Evolutionary conservation across 2,113 vertebrate genomes (phyloP).

Genomic region (Pomatostomus ruficeps): DNA sequence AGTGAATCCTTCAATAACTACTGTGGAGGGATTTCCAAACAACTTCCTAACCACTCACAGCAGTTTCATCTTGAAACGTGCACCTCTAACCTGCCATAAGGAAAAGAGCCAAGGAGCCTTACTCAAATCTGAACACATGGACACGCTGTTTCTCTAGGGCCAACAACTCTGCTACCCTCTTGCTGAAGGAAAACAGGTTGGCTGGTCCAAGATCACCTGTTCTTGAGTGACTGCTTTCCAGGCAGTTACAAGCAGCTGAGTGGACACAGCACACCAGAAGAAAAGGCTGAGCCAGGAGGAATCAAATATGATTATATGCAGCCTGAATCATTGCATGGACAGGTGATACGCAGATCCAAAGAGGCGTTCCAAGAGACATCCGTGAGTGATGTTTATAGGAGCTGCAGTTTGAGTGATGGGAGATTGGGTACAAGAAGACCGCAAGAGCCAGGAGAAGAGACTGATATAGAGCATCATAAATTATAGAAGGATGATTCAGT

Average conservation of each 20-base stretch:
- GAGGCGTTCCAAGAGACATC: background rate
- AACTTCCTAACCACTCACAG: background rate
- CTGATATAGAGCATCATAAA: background rate
- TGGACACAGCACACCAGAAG: background rate
- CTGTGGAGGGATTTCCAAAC: background rate
- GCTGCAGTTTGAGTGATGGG: background rate
- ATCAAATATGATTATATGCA: background rate
- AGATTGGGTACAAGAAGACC: background rate
- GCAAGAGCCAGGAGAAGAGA: background rate
- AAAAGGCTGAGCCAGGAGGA: background rate
- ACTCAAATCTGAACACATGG: background rate
- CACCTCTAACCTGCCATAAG: too few relatives aligned
- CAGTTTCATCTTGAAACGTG: background rate
- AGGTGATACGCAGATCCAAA: background rate
- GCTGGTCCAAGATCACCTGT: background rate
- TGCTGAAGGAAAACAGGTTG: background rate
- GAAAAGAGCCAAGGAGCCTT: background rate
- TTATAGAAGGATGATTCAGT: background rate
- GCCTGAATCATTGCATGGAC: background rate
- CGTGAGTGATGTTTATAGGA: background rate
- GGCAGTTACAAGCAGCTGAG: background rate
- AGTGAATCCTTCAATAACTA: background rate
- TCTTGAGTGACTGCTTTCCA: background rate
- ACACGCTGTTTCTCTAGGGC: accelerated
- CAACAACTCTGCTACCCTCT: background rate